A percentile compares a stretch with the other conserved stretches of the same genome.
These are phyloP conservation scores for Drusus annulatus DNA, from an alignment of 1,140 invertebrate species.

Conservation along the genomic window DNA sequence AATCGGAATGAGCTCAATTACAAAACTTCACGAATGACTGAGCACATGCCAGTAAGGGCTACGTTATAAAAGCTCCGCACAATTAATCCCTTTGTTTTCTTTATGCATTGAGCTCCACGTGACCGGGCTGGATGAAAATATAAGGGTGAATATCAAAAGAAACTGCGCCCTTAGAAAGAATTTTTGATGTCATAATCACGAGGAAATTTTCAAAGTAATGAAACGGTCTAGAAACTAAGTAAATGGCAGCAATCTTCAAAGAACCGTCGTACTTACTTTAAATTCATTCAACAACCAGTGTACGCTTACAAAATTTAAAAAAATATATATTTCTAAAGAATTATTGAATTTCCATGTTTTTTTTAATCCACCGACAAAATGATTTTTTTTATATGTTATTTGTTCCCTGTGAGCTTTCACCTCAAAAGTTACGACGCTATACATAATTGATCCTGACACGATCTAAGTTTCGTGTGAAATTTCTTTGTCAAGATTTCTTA, in stretches of 20 bases:
- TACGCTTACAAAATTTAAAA: too few species aligned
- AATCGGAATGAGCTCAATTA: slow-evolving; percentile 28
- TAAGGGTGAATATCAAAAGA: slow-evolving; percentile 21
- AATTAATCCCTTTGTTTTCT: slow-evolving; percentile 51
- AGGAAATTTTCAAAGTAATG: not conserved
- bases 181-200: slow-evolving; percentile 23
- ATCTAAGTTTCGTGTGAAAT: too few species aligned
- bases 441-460: too few species aligned
- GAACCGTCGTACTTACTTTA: not conserved
- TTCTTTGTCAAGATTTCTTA: too few species aligned
- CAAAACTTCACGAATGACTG: not conserved
- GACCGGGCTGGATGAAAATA: not conserved
- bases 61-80: slow-evolving; percentile 44
- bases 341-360: too few species aligned
- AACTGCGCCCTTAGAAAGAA: slow-evolving; percentile 5
- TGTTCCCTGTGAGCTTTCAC: too few species aligned
- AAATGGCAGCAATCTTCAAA: not conserved
- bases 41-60: not conserved
- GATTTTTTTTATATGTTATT: too few species aligned
- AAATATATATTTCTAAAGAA: too few species aligned
- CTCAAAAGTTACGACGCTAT: too few species aligned
- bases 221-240: not conserved
- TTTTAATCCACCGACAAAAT: too few species aligned
- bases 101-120: slow-evolving; percentile 31
- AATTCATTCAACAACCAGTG: not conserved